These are phyloP conservation scores for Muntiacus muntjak DNA, from an alignment of 2,113 vertebrate species.

Conservation along the genomic window DNA sequence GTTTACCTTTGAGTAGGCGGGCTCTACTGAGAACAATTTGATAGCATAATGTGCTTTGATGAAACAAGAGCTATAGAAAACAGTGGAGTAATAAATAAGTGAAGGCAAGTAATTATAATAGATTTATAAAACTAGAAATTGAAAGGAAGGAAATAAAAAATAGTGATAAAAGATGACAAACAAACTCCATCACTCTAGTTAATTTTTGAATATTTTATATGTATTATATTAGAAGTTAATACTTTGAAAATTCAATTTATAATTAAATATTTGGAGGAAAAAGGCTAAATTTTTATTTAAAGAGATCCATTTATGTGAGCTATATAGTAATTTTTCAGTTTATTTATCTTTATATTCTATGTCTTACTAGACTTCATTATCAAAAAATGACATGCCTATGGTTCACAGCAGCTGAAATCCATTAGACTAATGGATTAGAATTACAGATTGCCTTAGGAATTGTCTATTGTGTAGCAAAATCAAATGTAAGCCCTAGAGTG, in stretches of 20 bases:
- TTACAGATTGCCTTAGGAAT: conserved; percentile 75
- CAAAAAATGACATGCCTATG: conserved; percentile 68
- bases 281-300: not conserved
- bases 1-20: not conserved
- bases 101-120: not conserved
- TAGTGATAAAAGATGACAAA: not conserved
- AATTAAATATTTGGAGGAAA: not conserved
- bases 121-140: conserved; percentile 11
- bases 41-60: not conserved
- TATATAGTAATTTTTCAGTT: conserved; percentile 56
- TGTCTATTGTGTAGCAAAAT: conserved; percentile 73
- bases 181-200: not conserved
- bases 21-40: not conserved
- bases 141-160: not conserved
- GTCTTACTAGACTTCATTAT: conserved; percentile 63
- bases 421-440: conserved; percentile 81
- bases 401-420: conserved; percentile 76
- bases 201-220: conserved; percentile 33
- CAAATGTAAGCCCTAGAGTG: conserved; percentile 71
- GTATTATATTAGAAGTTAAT: conserved; percentile 8
- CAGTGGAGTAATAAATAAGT: not conserved
- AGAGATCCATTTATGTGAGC: conserved; percentile 5
- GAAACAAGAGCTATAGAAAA: not conserved
- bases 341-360: conserved; percentile 67
- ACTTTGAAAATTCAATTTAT: not conserved